Evolutionary conservation across 2,797 vertebrate species (phyloP), one percentile per base, ranked within the genome.

Genomic region (Pseudochirops corinnae): DNA sequence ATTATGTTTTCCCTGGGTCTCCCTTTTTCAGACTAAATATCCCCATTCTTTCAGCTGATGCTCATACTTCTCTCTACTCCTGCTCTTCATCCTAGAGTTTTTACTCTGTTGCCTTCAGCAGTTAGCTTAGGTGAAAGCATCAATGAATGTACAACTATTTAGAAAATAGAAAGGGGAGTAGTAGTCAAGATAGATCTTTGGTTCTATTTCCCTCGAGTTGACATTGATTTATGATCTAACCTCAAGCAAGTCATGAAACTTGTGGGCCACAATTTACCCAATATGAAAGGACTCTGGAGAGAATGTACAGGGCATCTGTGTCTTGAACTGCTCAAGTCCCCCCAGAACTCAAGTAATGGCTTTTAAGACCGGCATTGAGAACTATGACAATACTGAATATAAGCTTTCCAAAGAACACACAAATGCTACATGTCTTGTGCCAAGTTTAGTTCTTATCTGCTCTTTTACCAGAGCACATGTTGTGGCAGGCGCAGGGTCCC

Each of bases 181-280:
- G 87, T 62, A 95, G 82, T 92, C 92, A 93, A 93, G 94, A 74
- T 21, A 52, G 56, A 82, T 93, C 82, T 94, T 95, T 67, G 96
- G 87, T 57, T 96, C 94, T 95, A 26, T 91, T 94, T 96, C 87
- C 90, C 91, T 92, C 33, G 91, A 90, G 93, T 31, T 95, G 97
- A 97, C 96, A 94, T 62, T 97, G 96, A 98, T 97, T 97, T 96
- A 97, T 96, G 92, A 50, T 53, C 87, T 93, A 96, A 93, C 90
- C 94, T 93, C 91, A 33, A 96, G 94, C 57, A 62, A 96, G 50
- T 16, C 56, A 56, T 62, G 92, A 46, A 58, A 56, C 55, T 28
- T 28, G 16, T 4, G 1, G 62, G 93, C 91, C 57, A 58, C 90
- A 39, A 74, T 93, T 95, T 94, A 11, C 31, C 82, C 94, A 57